Base-by-base conservation (phyloP, 2,113 vertebrate genomes). In the Noctilio leporinus region DNA sequence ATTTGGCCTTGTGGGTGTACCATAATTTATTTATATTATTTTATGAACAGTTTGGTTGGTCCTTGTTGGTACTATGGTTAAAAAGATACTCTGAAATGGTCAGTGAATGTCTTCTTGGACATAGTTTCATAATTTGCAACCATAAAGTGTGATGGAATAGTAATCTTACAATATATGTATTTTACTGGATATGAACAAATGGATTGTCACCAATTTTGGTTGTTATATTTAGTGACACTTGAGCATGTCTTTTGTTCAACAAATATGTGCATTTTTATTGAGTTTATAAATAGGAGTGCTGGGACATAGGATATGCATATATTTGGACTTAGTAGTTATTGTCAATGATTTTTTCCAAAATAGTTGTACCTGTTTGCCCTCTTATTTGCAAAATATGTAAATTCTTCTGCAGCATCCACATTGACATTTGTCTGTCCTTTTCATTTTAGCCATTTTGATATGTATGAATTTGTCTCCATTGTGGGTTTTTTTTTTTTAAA, bases 371-470 rank as follows among this genome's bases (percentile, higher is more conserved):
- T 62, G 17, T 70, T 75, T 83, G 33, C 15, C 9, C 10, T 75
- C 69, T 65, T 22, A 57, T 47, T 33, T 69, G 4, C n/a, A 67
- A 9, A 72, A 33, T 67, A 19, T 55, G 11, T 67, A 38, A 89
- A 35, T 89, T 67, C 57, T 65, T 19, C 9, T 67, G 17, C 45
- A 64, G 16, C 11, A 43, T 51, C 11, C 12, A n/a, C 3, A 30
- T n/a, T 0, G 0, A 2, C n/a, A 28, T 10, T 75, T 38, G 5
- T 26, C n/a, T 65, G 0, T n/a, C 51, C n/a, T 65, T 35, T 75
- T 67, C 26, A 59, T 69, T 59, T 81, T 10, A 47, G 17, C 10
- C 49, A 78, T 57, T 81, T 10, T 55, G 9, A 7, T 35, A 22
- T 11, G 8, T 43, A 30, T 45, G 38, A 12, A n/a, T 47, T 77